These are phyloP conservation scores for Orchestia grillus DNA, from an alignment of 1,140 invertebrate species.

Conservation along the genomic window DNA sequence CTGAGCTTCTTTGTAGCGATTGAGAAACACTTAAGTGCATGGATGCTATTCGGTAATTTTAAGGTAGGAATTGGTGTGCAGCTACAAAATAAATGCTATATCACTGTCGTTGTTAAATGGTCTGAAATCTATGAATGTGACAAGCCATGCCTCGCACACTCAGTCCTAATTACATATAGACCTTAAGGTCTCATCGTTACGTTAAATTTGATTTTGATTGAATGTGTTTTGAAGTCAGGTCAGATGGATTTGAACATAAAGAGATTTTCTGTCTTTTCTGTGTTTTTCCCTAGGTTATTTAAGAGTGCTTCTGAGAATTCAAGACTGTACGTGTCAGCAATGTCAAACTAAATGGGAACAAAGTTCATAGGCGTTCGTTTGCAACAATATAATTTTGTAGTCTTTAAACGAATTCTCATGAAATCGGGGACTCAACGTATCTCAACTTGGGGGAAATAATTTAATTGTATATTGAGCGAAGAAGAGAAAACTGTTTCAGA, in stretches of 20 bases:
- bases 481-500: too few relatives aligned
- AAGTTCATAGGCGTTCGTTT: background rate
- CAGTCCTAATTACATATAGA: background rate
- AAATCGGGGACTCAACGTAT: background rate
- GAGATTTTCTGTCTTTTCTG: background rate
- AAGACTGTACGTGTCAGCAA: background rate
- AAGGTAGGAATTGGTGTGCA: background rate
- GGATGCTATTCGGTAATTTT: background rate
- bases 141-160: background rate
- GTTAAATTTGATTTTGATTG: background rate
- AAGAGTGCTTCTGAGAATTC: background rate
- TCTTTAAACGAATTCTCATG: background rate
- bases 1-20: constrained; percentile 15
- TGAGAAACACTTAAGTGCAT: constrained; percentile 14
- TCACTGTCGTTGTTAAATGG: background rate
- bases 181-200: background rate
- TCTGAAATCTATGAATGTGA: background rate
- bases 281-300: background rate
- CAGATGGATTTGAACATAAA: background rate
- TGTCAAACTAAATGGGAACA: background rate
- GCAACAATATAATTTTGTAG: background rate
- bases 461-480: too few relatives aligned
- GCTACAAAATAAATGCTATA: background rate
- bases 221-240: background rate
- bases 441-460: background rate